A percentile compares a stretch with the other conserved stretches of the same genome.
Conservation (phyloP, 2,797 vertebrate genomes). For the Sphenopsis melanotis region DNA sequence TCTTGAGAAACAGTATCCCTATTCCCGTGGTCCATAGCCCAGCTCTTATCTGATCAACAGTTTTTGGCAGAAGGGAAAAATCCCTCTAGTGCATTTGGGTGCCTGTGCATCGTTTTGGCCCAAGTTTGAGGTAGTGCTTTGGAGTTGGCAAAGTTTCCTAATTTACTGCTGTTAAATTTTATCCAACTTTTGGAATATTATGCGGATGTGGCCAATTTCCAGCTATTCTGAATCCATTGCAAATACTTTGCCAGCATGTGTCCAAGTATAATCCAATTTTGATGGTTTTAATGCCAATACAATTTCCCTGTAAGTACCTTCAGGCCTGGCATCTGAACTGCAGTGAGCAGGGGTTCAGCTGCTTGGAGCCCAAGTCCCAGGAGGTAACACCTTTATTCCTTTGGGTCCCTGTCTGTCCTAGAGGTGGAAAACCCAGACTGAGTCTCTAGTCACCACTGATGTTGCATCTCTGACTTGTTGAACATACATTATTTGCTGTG, state of each 20-base stretch:
- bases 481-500: neutral
- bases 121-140: neutral
- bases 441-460: neutral
- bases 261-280: slow-evolving; percentile 22
- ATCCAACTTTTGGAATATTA: slow-evolving; percentile 33
- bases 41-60: slow-evolving; percentile 18
- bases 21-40: neutral
- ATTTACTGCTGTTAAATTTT: slow-evolving; percentile 37
- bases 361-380: neutral
- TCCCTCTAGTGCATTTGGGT: neutral
- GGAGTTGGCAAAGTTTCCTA: neutral
- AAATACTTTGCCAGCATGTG: slow-evolving; percentile 39
- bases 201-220: neutral
- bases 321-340: neutral
- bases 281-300: neutral
- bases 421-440: neutral
- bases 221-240: slow-evolving; percentile 21
- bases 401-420: neutral
- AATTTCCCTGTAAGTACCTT: neutral
- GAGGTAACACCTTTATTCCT: neutral
- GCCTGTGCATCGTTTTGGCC: neutral
- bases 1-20: neutral
- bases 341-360: neutral
- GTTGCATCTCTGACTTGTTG: neutral
- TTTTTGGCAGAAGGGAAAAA: neutral